Percentiles rank a stretch among this genome's conserved stretches.
phyloP scores from a whole-genome alignment of 2,888 invertebrate genomes.

The Agrochola litura region DNA sequence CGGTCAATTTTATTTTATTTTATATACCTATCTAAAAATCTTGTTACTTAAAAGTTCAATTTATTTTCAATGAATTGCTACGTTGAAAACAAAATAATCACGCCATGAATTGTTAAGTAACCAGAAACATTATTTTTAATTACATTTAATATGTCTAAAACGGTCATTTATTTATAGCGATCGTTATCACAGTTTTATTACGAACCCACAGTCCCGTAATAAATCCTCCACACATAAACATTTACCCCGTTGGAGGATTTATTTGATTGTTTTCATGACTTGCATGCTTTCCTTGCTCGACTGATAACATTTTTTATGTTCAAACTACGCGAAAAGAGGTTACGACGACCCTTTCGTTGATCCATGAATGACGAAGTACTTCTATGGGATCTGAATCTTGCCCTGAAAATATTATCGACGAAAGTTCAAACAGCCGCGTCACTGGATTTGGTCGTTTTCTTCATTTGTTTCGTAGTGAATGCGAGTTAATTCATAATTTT shows the following conservation, averaged over 20 bases:
- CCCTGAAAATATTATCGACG: slow-evolving; percentile 38
- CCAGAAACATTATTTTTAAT: slow-evolving; percentile 45
- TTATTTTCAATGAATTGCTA: background rate
- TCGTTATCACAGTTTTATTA: slow-evolving; percentile 67
- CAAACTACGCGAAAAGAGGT: slow-evolving; percentile 53
- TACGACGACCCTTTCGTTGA: slow-evolving; percentile 54
- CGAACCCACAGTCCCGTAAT: slow-evolving; percentile 58
- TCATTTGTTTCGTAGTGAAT: slow-evolving; percentile 28
- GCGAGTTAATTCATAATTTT: slow-evolving; percentile 37
- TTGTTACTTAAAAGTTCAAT: background rate
- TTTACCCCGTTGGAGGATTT: slow-evolving; percentile 64
- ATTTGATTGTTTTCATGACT: slow-evolving; percentile 75
- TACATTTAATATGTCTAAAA: slow-evolving; percentile 51
- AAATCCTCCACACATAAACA: slow-evolving; percentile 63
- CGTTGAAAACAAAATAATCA: slow-evolving; percentile 28
- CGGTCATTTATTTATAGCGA: slow-evolving; percentile 58
- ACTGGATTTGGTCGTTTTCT: slow-evolving; percentile 11
- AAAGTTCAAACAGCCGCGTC: slow-evolving; percentile 26
- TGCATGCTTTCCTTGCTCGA: slow-evolving; percentile 63
- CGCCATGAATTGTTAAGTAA: slow-evolving; percentile 25
- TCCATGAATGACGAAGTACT: slow-evolving; percentile 61
- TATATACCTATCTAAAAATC: background rate
- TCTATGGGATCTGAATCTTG: slow-evolving; percentile 40
- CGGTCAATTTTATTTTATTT: background rate
- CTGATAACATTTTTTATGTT: slow-evolving; percentile 61